Evolutionary conservation across 2,113 vertebrate species (phyloP).

Genomic region (Helogale parvula): DNA sequence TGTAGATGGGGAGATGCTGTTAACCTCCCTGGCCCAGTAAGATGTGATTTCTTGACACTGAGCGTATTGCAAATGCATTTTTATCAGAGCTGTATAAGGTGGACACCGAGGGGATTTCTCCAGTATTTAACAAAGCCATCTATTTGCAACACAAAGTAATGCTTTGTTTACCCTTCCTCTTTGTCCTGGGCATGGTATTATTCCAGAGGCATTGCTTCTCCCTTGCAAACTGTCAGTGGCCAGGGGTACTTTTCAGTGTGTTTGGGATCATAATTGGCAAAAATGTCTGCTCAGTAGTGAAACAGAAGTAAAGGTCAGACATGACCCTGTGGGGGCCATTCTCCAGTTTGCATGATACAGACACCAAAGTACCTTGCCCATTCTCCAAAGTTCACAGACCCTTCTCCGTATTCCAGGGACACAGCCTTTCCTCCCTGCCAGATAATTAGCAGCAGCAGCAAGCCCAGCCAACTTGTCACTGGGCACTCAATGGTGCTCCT

Average conservation of each 20-base stretch:
- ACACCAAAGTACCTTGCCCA: slow-evolving; percentile 42
- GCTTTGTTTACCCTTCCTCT: slow-evolving; percentile 81
- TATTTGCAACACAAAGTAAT: slow-evolving; percentile 85
- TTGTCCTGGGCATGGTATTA: slow-evolving; percentile 73
- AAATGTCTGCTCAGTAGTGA: slow-evolving; percentile 45
- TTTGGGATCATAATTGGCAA: slow-evolving; percentile 65
- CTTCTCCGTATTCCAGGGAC: background rate
- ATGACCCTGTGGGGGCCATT: background rate
- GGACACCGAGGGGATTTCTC: slow-evolving; percentile 81
- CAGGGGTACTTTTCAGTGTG: slow-evolving; percentile 46
- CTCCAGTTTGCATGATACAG: slow-evolving; percentile 56
- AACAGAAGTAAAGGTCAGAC: slow-evolving; percentile 74
- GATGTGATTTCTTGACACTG: slow-evolving; percentile 83
- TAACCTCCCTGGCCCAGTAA: slow-evolving; percentile 82
- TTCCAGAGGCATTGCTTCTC: slow-evolving; percentile 76
- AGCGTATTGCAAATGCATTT: slow-evolving; percentile 81
- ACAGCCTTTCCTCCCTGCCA: background rate
- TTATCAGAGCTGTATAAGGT: slow-evolving; percentile 73
- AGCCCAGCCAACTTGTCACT: slow-evolving; percentile 39
- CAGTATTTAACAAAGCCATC: slow-evolving; percentile 81
- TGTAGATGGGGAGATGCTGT: slow-evolving; percentile 80
- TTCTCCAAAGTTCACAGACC: slow-evolving; percentile 65
- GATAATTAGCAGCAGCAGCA: background rate
- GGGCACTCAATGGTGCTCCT: slow-evolving; percentile 60
- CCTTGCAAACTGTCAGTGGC: slow-evolving; percentile 75